Conservation (phyloP, 37 sponge, comb jelly and placozoan genomes). For the Hexactinellida sp. region DNA sequence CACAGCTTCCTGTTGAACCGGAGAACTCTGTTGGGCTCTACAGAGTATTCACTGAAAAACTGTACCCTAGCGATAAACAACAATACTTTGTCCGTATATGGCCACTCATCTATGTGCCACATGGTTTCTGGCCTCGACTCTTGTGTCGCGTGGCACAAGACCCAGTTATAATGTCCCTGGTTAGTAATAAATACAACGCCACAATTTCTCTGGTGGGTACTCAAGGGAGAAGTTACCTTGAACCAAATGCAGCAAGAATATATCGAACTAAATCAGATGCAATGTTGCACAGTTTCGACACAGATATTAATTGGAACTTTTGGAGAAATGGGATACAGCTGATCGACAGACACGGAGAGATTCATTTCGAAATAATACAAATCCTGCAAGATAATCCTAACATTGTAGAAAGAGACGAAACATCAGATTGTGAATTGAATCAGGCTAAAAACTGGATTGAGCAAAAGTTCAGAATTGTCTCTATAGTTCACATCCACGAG, state of each 20-base stretch:
- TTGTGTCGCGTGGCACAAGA: conserved; percentile 60
- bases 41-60: background rate
- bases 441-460: background rate
- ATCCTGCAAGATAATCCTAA: background rate
- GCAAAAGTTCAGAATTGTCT: background rate
- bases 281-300: background rate
- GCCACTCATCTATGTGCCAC: conserved; percentile 47
- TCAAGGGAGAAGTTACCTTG: background rate
- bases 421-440: background rate
- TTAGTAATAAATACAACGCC: background rate
- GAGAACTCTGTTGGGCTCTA: background rate
- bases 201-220: background rate
- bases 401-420: background rate
- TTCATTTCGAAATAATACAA: background rate
- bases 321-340: conserved; percentile 51
- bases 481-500: background rate
- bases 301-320: conserved; percentile 32
- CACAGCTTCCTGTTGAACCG: conserved; percentile 34
- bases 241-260: background rate
- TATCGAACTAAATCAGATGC: background rate
- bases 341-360: background rate
- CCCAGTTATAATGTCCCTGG: conserved; percentile 25
- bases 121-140: conserved; percentile 83
- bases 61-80: conserved; percentile 23
- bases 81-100: conserved; percentile 33